Evolutionary conservation across 53 echinoderm and acorn worm genomes (phyloP), one percentile per base, ranked within the genome.

Genomic region (Echinometra lucunter): DNA sequence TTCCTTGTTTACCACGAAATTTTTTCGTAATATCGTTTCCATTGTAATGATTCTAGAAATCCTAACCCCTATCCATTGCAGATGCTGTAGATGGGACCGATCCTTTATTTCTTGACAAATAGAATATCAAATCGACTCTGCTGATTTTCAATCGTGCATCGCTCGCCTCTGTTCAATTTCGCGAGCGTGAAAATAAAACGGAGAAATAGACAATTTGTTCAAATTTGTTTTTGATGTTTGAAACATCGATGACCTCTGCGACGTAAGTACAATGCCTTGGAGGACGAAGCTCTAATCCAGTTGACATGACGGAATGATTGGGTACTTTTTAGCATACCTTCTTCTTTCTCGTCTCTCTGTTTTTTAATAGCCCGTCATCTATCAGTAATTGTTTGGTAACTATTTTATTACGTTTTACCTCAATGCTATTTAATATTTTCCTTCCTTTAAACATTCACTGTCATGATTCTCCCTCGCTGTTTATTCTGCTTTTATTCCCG

Each of bases 41-140:
- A 49, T 85, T 85, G 85, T 85, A 85, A 85, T 85, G 85, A 49
- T 45, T 30, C 45, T 11, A 49, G 27, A 85, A 85, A 85, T 53
- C 85, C 49, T n/a, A 18, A 6, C 49, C 37, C 85, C n/a, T 85
- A 85, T 85, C 85, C 6, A 85, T 85, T 85, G 45, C 85, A 85
- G 49, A 49, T 85, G 27, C 85, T 53, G 49, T 12, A 45, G 45
- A 47, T 45, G 85, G 42, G 78, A 12, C 45, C 85, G 49, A 85
- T 85, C 85, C 53, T 37, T 85, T 85, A 85, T 47, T 12, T 85
- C 53, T n/a, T 47, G 85, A 85, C 49, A n/a, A 25, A 47, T 12
- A 53, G 85, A 85, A 85, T 85, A 85, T 85, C 49, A 49, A 85
- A 47, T 85, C 85, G 17, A 45, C 49, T 81, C 44, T 85, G 30